phyloP scores from a whole-genome alignment of 2,888 invertebrate genomes.

The Caenorhabditis zanzibari region DNA sequence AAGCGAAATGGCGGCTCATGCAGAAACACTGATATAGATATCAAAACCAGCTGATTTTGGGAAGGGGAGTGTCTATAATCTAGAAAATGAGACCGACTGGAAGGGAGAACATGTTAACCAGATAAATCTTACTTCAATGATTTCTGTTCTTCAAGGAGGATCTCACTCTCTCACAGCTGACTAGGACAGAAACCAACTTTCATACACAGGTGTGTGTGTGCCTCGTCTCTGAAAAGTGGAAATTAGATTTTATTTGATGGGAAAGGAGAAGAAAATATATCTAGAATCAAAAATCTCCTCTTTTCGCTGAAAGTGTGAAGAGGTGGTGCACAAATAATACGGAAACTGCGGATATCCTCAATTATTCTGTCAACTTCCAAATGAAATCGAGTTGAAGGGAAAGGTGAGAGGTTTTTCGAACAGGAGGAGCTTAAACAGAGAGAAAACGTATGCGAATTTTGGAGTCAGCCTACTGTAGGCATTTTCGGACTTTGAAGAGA shows the following conservation, averaged over 20 bases:
- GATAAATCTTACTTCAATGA: constrained; percentile 37
- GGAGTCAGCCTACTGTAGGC: too few species aligned
- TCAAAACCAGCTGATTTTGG: neutral
- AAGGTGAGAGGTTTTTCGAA: neutral
- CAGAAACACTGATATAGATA: neutral
- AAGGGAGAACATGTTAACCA: constrained; percentile 19
- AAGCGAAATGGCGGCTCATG: neutral
- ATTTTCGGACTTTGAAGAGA: too few species aligned
- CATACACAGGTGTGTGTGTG: constrained; percentile 17
- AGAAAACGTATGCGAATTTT: neutral
- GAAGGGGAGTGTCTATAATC: neutral
- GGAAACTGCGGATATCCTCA: constrained; percentile 33
- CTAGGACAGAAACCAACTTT: constrained; percentile 19
- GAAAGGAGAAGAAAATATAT: neutral
- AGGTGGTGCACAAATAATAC: constrained; percentile 4
- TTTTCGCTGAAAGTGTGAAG: neutral
- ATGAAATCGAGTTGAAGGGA: neutral
- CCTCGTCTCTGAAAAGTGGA: constrained; percentile 4
- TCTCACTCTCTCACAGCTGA: constrained; percentile 23
- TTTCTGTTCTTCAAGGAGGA: constrained; percentile 16
- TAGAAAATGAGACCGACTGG: constrained; percentile 27
- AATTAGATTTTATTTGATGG: constrained; percentile 39
- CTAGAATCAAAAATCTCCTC: constrained; percentile 2
- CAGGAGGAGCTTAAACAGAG: too few species aligned
- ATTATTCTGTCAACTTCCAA: constrained; percentile 10